Evolutionary conservation across 2,113 vertebrate genomes (phyloP).

Genomic region (Triplophysa rosa): DNA sequence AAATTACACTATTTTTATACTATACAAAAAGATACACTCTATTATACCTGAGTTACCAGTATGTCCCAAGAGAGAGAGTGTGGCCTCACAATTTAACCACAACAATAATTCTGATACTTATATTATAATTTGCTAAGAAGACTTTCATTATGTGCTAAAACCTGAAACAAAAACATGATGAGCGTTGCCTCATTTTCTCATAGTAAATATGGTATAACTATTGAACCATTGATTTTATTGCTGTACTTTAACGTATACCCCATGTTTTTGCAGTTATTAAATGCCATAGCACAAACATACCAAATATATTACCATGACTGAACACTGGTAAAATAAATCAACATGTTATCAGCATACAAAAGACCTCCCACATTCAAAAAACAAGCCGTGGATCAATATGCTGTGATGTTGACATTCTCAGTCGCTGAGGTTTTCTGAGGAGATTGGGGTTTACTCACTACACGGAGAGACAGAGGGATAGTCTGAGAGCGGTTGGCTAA

Average conservation of each 20-base stretch:
- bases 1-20: no score
- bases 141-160: no score
- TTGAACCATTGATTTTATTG: no score
- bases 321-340: not conserved
- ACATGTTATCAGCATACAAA: conserved; percentile 9
- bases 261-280: no score
- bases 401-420: conserved; percentile 27
- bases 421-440: conserved; percentile 11
- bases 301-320: not conserved
- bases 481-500: not conserved
- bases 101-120: no score
- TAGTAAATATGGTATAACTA: no score
- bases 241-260: no score
- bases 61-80: no score
- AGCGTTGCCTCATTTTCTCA: not conserved
- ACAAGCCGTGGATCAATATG: conserved; percentile 42
- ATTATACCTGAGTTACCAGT: no score
- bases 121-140: no score
- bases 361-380: conserved; percentile 26
- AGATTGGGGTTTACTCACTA: not conserved
- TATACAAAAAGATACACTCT: not conserved
- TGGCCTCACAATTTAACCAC: no score
- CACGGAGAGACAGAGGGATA: not conserved
- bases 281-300: not conserved
- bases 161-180: no score